Evolutionary conservation across 2,888 invertebrate species (phyloP).

Genomic region (Galerucella nymphaeae): DNA sequence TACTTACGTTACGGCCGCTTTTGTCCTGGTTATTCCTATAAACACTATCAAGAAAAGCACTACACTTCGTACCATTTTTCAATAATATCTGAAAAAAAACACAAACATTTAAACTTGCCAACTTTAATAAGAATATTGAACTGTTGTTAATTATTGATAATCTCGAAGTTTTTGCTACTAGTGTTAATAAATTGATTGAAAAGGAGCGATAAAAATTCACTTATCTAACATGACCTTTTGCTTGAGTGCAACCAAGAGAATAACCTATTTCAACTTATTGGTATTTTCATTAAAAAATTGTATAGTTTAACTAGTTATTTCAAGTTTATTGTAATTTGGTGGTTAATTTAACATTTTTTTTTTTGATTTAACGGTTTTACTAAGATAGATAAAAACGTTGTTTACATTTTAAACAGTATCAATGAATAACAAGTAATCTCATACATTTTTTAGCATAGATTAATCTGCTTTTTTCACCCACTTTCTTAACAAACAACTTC

Average conservation of each 20-base stretch:
- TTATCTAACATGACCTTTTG: constrained; percentile 47
- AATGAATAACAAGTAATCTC: constrained; percentile 4
- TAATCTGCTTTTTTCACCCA: background rate
- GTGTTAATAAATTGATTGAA: constrained; percentile 48
- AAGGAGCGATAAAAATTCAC: constrained; percentile 39
- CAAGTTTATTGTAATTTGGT: background rate
- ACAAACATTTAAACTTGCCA: constrained; percentile 22
- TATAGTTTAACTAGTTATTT: background rate
- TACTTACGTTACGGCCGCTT: constrained; percentile 50
- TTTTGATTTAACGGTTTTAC: background rate
- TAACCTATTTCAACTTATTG: constrained; percentile 13
- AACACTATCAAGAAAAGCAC: constrained; percentile 40
- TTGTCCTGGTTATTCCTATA: constrained; percentile 30
- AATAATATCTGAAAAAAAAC: constrained; percentile 38
- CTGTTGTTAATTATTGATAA: constrained; percentile 23
- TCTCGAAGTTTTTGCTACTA: constrained; percentile 40
- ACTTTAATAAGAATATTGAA: constrained; percentile 32
- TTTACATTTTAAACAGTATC: background rate
- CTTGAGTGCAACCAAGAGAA: constrained; percentile 24
- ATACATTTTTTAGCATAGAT: background rate
- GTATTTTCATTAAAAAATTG: background rate
- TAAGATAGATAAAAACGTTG: background rate
- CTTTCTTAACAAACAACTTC: background rate
- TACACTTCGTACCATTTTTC: constrained; percentile 43
- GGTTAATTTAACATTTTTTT: background rate